These are phyloP conservation scores for Paramuricea clavata DNA, from an alignment of 92 coral and sea anemone genomes.

Conservation along the genomic window DNA sequence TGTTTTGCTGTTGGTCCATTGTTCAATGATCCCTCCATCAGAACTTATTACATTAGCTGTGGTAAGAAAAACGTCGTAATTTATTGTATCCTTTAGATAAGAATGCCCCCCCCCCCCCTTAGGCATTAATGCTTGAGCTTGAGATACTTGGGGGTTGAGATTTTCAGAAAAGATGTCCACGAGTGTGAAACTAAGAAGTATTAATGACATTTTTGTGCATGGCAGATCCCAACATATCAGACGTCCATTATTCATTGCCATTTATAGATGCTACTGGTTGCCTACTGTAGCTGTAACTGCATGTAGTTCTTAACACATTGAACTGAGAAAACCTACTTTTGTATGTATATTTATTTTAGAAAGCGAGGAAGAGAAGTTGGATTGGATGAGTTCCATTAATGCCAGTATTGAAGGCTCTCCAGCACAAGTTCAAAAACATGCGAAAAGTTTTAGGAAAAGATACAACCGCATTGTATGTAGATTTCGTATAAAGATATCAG, in stretches of 20 bases:
- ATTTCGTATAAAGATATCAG: no score
- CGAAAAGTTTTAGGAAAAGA: slow-evolving; percentile 78
- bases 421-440: slow-evolving; percentile 68
- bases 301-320: no score
- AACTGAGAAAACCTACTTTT: no score
- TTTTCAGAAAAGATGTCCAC: no score
- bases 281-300: no score
- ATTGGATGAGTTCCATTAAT: slow-evolving; percentile 90
- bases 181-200: no score
- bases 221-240: no score
- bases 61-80: slow-evolving; percentile 64
- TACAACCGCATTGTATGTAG: slow-evolving; percentile 80
- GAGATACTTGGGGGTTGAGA: no score
- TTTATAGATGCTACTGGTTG: no score
- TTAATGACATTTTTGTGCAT: no score
- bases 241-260: no score
- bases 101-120: neutral
- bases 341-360: slow-evolving; percentile 58
- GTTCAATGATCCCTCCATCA: slow-evolving; percentile 80
- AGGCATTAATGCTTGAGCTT: no score
- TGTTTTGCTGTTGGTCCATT: slow-evolving; percentile 98
- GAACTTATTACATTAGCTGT: slow-evolving; percentile 95
- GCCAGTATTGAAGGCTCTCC: slow-evolving; percentile 81
- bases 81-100: neutral
- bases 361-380: slow-evolving; percentile 83